These are phyloP conservation scores for Hoplodrina ambigua DNA, from an alignment of 2,888 invertebrate species.

Conservation along the genomic window DNA sequence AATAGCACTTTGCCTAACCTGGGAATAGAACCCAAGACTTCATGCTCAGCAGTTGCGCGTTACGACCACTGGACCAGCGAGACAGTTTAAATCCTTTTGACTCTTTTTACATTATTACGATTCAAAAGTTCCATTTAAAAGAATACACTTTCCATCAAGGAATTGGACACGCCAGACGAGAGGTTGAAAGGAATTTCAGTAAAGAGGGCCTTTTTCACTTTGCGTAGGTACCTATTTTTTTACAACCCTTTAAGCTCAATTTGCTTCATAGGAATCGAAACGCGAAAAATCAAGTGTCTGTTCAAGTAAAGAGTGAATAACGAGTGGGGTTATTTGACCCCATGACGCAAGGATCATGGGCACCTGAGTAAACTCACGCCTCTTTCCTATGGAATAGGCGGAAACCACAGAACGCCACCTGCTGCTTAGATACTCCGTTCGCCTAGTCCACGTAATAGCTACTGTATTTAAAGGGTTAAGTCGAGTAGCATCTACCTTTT, in stretches of 20 bases:
- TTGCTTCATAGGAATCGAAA: conserved; percentile 79
- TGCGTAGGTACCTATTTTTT: conserved; percentile 70
- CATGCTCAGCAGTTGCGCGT: too few species aligned
- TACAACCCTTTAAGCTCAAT: conserved; percentile 83
- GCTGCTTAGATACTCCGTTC: too few species aligned
- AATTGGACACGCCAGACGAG: conserved; percentile 47
- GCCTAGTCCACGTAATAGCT: too few species aligned
- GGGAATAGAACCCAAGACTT: too few species aligned
- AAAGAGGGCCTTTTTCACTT: conserved; percentile 67
- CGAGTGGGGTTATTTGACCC: background rate
- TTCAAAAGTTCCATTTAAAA: conserved; percentile 46
- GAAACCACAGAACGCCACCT: too few species aligned
- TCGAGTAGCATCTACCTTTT: too few species aligned
- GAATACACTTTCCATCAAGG: conserved; percentile 53
- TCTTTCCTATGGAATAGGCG: too few species aligned
- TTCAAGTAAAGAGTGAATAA: conserved; percentile 52
- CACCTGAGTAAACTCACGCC: too few species aligned
- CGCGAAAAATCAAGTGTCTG: conserved; percentile 71
- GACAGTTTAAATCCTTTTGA: background rate
- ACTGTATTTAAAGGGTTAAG: too few species aligned
- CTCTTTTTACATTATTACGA: conserved; percentile 20
- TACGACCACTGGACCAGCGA: too few species aligned
- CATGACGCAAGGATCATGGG: too few species aligned
- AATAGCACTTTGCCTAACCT: too few species aligned
- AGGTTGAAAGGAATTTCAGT: conserved; percentile 52